Base-by-base conservation (phyloP, 2,888 invertebrate genomes). In the Drosophila yooni region DNA sequence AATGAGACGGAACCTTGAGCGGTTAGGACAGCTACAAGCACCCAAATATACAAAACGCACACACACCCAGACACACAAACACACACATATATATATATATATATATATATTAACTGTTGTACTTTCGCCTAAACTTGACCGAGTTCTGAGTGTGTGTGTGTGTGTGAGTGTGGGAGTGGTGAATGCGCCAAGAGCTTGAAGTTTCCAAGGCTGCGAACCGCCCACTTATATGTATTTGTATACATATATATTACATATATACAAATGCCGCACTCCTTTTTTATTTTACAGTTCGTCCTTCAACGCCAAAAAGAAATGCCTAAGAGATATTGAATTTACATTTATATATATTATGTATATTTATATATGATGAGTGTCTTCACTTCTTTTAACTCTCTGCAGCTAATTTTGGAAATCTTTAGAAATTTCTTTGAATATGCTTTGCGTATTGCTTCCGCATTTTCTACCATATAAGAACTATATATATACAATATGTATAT, bases 121-220 rank as follows among this genome's bases (percentile, higher is more conserved):
- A 65, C 62, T 77, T 79, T 80, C 40, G 73, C 53, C 74, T 86
- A 83, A 86, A 86, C 85, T 86, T 86, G 87, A 83, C 85, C 85
- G 82, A 87, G 67, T 87, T 87, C 25, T 38, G 50, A 15, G 11
- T 56, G 34, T 38, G 51, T 60, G 27, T 31, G 18, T 29, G 38
- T 53, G 56, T 50, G 33, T 53, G 48, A 29, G 4, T 27, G 15
- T 11, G 27, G 34, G 36, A 11, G 25, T 25, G 57, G 27, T 6
- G 18, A 13, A 21, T 21, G 21, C 21, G 46, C 46, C 13, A 11
- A 1, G 43, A 38, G 43, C 51, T 69, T 58, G 33, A 79, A 70
- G 69, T 76, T 79, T 25, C 51, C 70, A 79, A 79, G 74, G 79
- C 54, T 73, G 34, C 34, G 33, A 43, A 38, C 33, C 56, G 60